phyloP scores from a whole-genome alignment of 2,113 vertebrate genomes.

The Triplophysa tibetana region DNA sequence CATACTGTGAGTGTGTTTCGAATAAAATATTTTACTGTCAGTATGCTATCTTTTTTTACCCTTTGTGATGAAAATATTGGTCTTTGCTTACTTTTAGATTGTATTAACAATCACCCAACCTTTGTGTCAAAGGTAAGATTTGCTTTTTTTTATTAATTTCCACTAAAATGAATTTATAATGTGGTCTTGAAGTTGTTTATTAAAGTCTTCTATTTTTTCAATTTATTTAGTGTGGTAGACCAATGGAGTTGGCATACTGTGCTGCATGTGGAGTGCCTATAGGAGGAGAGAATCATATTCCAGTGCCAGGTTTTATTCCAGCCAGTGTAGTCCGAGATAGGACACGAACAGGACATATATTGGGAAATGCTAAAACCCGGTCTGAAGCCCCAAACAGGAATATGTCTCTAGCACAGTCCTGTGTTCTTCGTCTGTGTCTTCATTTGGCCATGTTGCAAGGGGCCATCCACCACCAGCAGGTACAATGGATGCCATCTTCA shows the following conservation, averaged over 20 bases:
- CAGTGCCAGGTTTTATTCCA: constrained; percentile 55
- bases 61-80: background rate
- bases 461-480: constrained; percentile 44
- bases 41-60: background rate
- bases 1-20: constrained; percentile 64
- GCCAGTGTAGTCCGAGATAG: constrained; percentile 9
- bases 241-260: constrained; percentile 3
- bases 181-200: background rate
- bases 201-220: background rate
- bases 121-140: constrained; percentile 66
- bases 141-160: background rate
- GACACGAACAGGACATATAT: constrained; percentile 66
- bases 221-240: constrained; percentile 65
- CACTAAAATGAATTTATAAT: background rate
- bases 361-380: constrained; percentile 56
- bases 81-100: constrained; percentile 54
- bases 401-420: constrained; percentile 58
- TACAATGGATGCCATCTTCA: constrained; percentile 53
- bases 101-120: constrained; percentile 60
- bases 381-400: constrained; percentile 70
- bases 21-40: background rate
- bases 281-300: constrained; percentile 33
- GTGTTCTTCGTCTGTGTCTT: constrained; percentile 65
- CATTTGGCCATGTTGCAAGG: constrained; percentile 75
- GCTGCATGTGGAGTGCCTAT: constrained; percentile 55